Evolutionary conservation across 2,113 vertebrate species (phyloP), one percentile per base, ranked within the genome.

Genomic region (Phalacrocorax aristotelis): DNA sequence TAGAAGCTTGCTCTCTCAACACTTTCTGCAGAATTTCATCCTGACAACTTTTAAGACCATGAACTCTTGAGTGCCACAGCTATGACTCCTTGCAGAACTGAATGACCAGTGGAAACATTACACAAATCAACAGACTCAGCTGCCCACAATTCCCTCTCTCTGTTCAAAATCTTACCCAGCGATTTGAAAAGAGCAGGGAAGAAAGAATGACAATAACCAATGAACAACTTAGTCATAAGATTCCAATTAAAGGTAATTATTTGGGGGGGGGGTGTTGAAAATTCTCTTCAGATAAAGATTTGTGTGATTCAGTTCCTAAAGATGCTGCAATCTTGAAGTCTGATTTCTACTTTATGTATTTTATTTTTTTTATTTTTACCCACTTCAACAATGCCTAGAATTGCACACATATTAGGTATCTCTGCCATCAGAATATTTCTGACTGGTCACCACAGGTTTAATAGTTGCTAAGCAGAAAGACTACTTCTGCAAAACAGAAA

Each of bases 201-300:
- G 48, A 66, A 83, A 49, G 34, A 42, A 71, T 0, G 0, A 48
- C 22, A 60, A 14, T 26, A 44, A 13, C 0, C 0, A 77, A 69
- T 42, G 6, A 74, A 42, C 13, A 89, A 69, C 15, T 60, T 25
- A 15, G 11, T 11, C 5, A 10, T 38, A 29, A 85, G 64, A 48
- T 60, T 17, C 36, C 30, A 70, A 17, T 64, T 86, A 46, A 46
- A 46, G 46, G 14, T 48, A 76, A 36, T 25, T 52, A 83, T 83
- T 3, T 48, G 30, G 10, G 19, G 34, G 17, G 23, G 3, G 49
- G 11, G 1, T 2, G 9, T 17, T 60, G 38, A 83, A 94, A 89
- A 77, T 52, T 80, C 58, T 76, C n/a, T 79, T 62, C 46, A 42
- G 34, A 25, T 48, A 15, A 88, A 92, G 14, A 51, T 68, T 36